Evolutionary conservation across 1,140 invertebrate genomes (phyloP), one percentile per base, ranked within the genome.

Genomic region (Drosophila kanapiae): DNA sequence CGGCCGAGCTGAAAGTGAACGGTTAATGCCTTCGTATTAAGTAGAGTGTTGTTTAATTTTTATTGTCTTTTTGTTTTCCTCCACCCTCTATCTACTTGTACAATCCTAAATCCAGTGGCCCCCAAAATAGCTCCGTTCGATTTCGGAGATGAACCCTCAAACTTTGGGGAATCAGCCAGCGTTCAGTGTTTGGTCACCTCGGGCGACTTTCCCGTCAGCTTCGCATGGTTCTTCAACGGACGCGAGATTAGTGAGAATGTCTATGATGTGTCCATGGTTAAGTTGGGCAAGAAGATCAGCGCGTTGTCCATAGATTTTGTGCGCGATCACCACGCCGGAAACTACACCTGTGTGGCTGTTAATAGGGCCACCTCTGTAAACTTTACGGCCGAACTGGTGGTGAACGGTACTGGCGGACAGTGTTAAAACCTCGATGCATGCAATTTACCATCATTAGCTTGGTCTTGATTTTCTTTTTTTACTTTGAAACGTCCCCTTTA

Each of bases 151-250:
- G 95, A 95, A 79, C 94, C 95, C 7, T 94, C 94, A 6, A 96
- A 96, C 92, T 95, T 95, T 42, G 96, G 96, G 11, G 96, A 96
- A 71, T 94, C 94, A 80, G 95, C 95, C 35, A 95, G 96, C 75
- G 94, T 96, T 43, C 95, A 95, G 79, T 97, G 96, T 91, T 94
- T 95, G 65, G 95, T 96, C 37, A 95, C 95, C 16, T 96, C 96
- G 87, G 97, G 97, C 42, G 96, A 97, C 87, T 93, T 96, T 75
- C 96, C 96, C 7, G 93, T 97, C 58, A 95, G 94, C 62, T 96
- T 97, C 72, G 94, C 94, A 61, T 93, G 94, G 93, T 90, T 93
- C 81, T 87, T 94, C 91, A 87, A 94, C 82, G 91, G 93, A 92
- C 80, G 93, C 90, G 85, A 94, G 93, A 93, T 94, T 92, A 80